phyloP scores from a whole-genome alignment of 2,888 invertebrate genomes.

The Eulithis testata region DNA sequence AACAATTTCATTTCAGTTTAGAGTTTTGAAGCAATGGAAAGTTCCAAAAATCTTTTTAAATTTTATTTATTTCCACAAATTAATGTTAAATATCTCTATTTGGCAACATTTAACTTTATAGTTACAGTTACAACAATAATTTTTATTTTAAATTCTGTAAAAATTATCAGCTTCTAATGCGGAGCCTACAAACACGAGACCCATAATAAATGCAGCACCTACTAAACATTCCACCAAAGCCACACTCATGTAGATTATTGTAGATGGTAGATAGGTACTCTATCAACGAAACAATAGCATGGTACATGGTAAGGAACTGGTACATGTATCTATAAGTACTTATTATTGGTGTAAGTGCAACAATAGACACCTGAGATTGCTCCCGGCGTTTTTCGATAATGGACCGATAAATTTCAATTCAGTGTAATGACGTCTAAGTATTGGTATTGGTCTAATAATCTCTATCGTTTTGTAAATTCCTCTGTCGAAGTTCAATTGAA shows the following conservation, averaged over 20 bases:
- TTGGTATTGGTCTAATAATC: conserved; percentile 43
- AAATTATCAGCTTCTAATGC: no score
- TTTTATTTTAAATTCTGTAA: no score
- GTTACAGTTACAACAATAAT: no score
- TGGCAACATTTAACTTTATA: no score
- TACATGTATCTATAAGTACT: conserved; percentile 2
- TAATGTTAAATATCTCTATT: no score
- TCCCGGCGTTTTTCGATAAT: conserved; percentile 56
- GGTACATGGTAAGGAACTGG: conserved; percentile 29
- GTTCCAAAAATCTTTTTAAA: no score
- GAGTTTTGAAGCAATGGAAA: no score
- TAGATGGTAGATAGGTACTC: neutral
- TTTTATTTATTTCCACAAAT: no score
- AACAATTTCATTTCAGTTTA: no score
- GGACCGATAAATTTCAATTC: conserved; percentile 67
- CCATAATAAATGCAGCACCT: neutral
- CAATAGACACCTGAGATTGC: conserved; percentile 51
- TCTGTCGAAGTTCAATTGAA: conserved; percentile 3
- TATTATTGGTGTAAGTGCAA: conserved; percentile 58
- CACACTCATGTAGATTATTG: conserved; percentile 3
- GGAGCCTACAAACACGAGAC: no score
- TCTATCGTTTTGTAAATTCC: conserved; percentile 19
- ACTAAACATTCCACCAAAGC: neutral
- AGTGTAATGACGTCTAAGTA: conserved; percentile 56
- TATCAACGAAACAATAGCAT: conserved; percentile 56